A percentile compares a stretch with the other conserved stretches of the same genome.
phyloP scores from a whole-genome alignment of 1,140 invertebrate genomes.

The Oryzaephilus surinamensis region DNA sequence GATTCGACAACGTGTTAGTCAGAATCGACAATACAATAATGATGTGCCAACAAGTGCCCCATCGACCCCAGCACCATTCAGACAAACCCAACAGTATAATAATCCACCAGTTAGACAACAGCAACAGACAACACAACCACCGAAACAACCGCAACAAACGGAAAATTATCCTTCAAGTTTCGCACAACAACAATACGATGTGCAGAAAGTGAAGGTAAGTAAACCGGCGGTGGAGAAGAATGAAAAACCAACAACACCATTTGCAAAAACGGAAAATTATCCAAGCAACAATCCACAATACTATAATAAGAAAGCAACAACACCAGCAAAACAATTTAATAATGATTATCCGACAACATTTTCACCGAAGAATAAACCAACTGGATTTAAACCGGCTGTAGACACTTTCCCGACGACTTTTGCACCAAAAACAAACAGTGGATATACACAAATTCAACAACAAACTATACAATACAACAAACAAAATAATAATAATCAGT shows the following conservation, averaged over 20 bases:
- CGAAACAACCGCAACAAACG: constrained; percentile 18
- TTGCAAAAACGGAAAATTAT: constrained; percentile 19
- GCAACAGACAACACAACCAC: constrained; percentile 41
- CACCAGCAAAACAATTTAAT: constrained; percentile 15
- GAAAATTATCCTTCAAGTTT: constrained; percentile 25
- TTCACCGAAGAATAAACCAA: constrained; percentile 26
- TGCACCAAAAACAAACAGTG: constrained; percentile 27
- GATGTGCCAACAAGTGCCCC: too few relatives aligned
- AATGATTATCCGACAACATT: constrained; percentile 29
- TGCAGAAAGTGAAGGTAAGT: constrained; percentile 4
- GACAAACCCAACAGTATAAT: constrained; percentile 24
- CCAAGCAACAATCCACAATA: constrained; percentile 22
- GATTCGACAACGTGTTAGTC: constrained; percentile 20
- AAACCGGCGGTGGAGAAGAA: neutral
- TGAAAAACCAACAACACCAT: constrained; percentile 3
- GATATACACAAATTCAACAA: constrained; percentile 24
- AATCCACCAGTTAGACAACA: constrained; percentile 18
- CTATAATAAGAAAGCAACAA: constrained; percentile 22
- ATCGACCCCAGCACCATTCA: constrained; percentile 33
- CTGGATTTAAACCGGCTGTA: constrained; percentile 2
- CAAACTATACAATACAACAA: constrained; percentile 23
- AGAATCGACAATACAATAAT: constrained; percentile 7
- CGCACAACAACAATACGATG: constrained; percentile 13
- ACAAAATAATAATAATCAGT: too few relatives aligned
- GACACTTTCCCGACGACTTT: constrained; percentile 27